These are phyloP conservation scores for Morus bassanus DNA, from an alignment of 2,797 vertebrate species.

Conservation along the genomic window DNA sequence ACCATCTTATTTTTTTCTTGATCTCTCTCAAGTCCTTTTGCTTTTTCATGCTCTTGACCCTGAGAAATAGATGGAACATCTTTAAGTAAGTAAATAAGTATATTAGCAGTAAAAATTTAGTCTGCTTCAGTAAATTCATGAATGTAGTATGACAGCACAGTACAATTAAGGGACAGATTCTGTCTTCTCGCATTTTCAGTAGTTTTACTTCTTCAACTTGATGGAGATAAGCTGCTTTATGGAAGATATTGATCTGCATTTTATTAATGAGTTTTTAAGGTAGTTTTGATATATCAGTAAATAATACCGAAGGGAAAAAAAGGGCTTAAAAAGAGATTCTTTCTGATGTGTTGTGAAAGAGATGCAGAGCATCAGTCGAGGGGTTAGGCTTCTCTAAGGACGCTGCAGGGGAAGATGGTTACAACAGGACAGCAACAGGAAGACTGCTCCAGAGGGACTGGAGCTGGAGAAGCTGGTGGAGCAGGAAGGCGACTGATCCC, in stretches of 20 bases:
- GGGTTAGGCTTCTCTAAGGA: neutral
- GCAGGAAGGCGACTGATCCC: neutral
- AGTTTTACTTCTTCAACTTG: neutral
- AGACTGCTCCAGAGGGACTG: neutral
- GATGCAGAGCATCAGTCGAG: neutral
- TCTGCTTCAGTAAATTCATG: neutral
- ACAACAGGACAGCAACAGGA: neutral
- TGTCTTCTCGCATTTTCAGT: neutral
- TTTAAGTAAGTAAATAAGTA: neutral
- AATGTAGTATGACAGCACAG: neutral
- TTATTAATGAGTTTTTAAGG: neutral
- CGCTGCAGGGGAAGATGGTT: neutral
- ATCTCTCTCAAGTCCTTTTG: neutral
- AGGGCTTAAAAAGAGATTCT: neutral
- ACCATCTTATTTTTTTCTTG: neutral
- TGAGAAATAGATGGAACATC: neutral
- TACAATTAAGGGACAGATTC: neutral
- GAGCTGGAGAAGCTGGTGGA: neutral
- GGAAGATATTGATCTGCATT: neutral
- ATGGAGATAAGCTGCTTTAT: neutral
- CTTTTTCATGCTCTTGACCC: neutral
- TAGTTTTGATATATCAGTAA: neutral
- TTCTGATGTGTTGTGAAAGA: neutral
- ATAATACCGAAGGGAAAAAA: neutral
- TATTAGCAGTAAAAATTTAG: neutral